Conservation (phyloP, 2,797 vertebrate genomes). For the Syndactyla subalaris region DNA sequence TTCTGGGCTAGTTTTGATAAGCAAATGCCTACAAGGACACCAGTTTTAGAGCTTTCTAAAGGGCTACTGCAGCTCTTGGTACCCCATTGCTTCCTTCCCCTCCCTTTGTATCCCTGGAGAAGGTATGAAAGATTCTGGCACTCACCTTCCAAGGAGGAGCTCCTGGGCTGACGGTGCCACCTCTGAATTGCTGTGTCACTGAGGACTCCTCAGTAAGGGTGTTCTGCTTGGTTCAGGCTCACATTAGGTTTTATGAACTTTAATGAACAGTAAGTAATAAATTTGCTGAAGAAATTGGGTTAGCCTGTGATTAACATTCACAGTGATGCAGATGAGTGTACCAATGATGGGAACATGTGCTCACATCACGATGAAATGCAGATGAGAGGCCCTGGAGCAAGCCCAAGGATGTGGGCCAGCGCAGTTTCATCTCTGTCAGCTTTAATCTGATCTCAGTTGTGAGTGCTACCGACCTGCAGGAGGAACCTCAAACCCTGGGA, state of each 20-base stretch:
- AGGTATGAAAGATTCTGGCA: background rate
- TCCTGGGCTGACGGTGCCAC: background rate
- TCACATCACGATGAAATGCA: slow-evolving; percentile 80
- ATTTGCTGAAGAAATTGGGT: slow-evolving; percentile 79
- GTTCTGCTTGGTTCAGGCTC: slow-evolving; percentile 57
- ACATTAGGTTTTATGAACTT: slow-evolving; percentile 72
- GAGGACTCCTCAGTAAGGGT: slow-evolving; percentile 20
- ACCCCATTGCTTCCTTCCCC: background rate
- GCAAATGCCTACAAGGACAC: background rate
- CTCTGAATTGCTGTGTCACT: background rate
- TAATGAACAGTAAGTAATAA: slow-evolving; percentile 80
- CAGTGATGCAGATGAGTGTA: slow-evolving; percentile 77
- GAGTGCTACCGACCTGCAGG: slow-evolving; percentile 37
- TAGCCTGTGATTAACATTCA: slow-evolving; percentile 81
- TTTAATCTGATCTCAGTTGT: slow-evolving; percentile 77
- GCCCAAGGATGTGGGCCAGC: slow-evolving; percentile 79
- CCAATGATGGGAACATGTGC: slow-evolving; percentile 79
- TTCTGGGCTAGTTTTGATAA: background rate
- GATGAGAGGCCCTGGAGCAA: slow-evolving; percentile 81
- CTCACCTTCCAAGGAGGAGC: background rate
- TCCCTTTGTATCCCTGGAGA: background rate
- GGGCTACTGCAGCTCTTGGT: background rate
- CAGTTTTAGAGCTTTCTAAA: background rate
- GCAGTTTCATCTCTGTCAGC: slow-evolving; percentile 79
- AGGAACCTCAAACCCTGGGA: slow-evolving; percentile 55